Base-by-base conservation (phyloP, 2,797 vertebrate species). In the Garrulus glandarius region DNA sequence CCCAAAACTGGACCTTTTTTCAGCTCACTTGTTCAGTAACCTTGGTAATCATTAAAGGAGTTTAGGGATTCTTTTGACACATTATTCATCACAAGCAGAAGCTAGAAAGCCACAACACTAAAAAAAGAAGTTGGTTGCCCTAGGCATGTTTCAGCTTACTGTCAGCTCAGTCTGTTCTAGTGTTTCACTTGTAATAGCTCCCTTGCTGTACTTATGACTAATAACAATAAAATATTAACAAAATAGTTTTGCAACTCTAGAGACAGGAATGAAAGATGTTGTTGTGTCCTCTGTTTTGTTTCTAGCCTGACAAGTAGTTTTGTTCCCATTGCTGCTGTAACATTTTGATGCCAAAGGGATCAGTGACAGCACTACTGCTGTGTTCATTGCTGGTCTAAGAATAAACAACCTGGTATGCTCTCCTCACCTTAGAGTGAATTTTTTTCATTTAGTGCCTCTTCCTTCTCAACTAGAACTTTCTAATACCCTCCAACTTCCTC, bases 151-250 rank as follows among this genome's bases (percentile, higher is more conserved):
- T 94, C 87, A 94, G 64, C 80, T 92, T 93, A 93, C 93, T 96
- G 84, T 94, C 92, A 94, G 64, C 47, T 94, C 88, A 80, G 78
- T 61, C 68, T 92, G 34, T 85, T 91, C 64, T 76, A 89, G 64
- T 63, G 63, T 91, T 96, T 92, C 91, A 47, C 56, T 94, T 92
- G 53, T 85, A 94, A 94, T 80, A 83, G 44, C 32, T 94, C 88
- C 75, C 84, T 94, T 53, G 75, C 36, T 83, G 52, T 87, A 87
- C 24, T 93, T 89, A 91, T 30, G 36, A 89, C 81, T 95, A 97
- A 92, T 82, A 93, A 92, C 70, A 94, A 91, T 93, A 94, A 94
- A 94, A 95, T 95, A 95, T 95, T 96, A 94, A 91, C 83, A 92
- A 67, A 92, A 91, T 63, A 80, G 22, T 87, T 93, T 82, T 84